Evolutionary conservation across 2,888 invertebrate species (phyloP), one percentile per base, ranked within the genome.

Genomic region (Pheosia gnoma): DNA sequence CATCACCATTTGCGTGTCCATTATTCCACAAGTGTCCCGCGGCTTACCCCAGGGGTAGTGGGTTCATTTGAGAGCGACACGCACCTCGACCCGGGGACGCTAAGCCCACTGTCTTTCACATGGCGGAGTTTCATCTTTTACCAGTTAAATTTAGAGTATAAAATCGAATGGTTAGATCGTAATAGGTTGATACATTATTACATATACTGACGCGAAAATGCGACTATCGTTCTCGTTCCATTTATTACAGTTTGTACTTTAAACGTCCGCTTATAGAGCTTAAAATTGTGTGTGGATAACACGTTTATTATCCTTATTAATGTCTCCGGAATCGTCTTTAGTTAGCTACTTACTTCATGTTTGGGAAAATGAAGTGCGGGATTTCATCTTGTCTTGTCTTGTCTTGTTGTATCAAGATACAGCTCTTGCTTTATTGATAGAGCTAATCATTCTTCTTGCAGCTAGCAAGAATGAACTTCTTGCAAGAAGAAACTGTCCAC

Each of bases 1-100:
- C 55, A 55, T 55, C 55, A 55, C 39, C 55, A 55, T 55, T 55
- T 55, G 55, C 55, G 55, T 55, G 55, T 55, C 55, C 55, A 55
- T 55, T 55, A 55, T 39, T 55, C 55, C 55, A 55, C 55, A 55
- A 55, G 55, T 55, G 55, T 55, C 55, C 10, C 39, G 55, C 8
- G 13, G 39, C 39, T 55, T 39, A 55, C 55, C 55, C 39, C 55
- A 7, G n/a, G 54, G 55, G 39, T 55, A 55, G 39, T 39, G 13
- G 55, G 55, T 55, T 39, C 55, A 55, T 55, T 38, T 8, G 39
- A 7, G 7, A 39, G 13, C 39, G 3, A 54, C 55, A 55, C 55
- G 55, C 38, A 39, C 39, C 8, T 4, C 55, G 55, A 55, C 38
- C 55, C 55, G 9, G 13, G 13, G 36, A 37, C 11, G 53, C 4